These are phyloP conservation scores for Aplochiton taeniatus DNA, from an alignment of 2,797 vertebrate genomes.

Conservation along the genomic window DNA sequence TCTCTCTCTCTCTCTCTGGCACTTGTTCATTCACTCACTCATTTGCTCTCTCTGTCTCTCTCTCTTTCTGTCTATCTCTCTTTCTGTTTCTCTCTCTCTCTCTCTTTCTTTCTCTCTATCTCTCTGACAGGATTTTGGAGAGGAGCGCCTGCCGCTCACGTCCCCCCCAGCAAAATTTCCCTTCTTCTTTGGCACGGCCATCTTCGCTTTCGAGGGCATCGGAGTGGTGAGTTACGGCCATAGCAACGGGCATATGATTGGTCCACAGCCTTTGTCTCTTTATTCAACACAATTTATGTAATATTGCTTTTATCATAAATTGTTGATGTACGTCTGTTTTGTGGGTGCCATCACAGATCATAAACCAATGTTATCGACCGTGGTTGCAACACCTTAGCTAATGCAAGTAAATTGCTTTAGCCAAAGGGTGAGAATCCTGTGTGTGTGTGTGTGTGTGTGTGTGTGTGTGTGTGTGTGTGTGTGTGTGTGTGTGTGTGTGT, in stretches of 20 bases:
- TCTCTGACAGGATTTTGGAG: conserved; percentile 71
- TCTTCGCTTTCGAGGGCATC: conserved; percentile 90
- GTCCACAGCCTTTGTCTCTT: too few relatives aligned
- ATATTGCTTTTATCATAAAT: too few relatives aligned
- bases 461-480: background rate
- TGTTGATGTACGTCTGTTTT: too few relatives aligned
- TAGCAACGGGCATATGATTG: too few relatives aligned
- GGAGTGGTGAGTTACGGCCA: conserved; percentile 82
- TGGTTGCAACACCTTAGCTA: too few relatives aligned
- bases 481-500: background rate
- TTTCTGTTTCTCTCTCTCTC: background rate
- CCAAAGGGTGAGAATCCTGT: background rate
- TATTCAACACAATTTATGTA: too few relatives aligned
- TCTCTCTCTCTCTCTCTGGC: background rate
- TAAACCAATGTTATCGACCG: too few relatives aligned
- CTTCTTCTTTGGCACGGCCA: conserved; percentile 86
- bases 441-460: background rate
- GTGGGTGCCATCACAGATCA: too few relatives aligned
- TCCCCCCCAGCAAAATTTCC: conserved; percentile 82
- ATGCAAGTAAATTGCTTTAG: too few relatives aligned
- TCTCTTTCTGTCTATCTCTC: background rate
- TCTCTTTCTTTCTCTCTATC: too few relatives aligned
- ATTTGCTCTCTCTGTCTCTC: background rate
- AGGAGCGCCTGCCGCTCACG: conserved; percentile 72
- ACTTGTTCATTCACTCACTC: too few relatives aligned